Base-by-base conservation (phyloP, 2,888 invertebrate genomes). In the Drosophila recens region DNA sequence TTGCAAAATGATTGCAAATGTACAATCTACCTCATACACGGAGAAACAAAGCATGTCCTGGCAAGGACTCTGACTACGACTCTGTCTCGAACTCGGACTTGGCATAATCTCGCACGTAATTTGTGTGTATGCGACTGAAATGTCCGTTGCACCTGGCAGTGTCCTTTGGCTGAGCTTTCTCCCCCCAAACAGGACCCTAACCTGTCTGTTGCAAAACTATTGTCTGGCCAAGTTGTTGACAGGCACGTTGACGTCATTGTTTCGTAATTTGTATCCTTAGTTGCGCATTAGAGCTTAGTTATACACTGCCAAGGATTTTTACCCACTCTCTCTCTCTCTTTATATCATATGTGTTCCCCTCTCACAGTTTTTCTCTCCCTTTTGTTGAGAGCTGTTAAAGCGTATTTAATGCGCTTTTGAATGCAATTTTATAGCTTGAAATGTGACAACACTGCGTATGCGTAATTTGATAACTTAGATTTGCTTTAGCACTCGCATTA, bases 161-260 rank as follows among this genome's bases (percentile, higher is more conserved):
- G 67, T 66, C 48, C 68, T 42, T 45, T 58, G 42, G 42, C 63
- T 51, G 38, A 42, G 23, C 17, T 38, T 58, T 38, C 53, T 59
- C 27, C 6, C 30, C 30, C 30, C 8, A 30, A 30, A 0, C 30
- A 23, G 45, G 11, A 23, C 38, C 40, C 23, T 40, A 11, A 40
- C n/a, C 57, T 75, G 70, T 69, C 72, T 69, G 69, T 71, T 67
- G 89, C 57, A 69, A 70, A 90, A 88, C 90, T 85, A 90, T 85
- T 85, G 89, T 85, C 84, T 90, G 89, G 74, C 79, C 87, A 82
- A 86, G 87, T 88, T 90, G 90, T 89, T 86, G 90, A 90, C 89
- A 90, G 84, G 90, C 86, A 89, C 90, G 90, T 90, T 90, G 86
- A 84, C 84, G 89, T 86, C 90, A 86, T 86, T 86, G 86, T 86